phyloP scores from a whole-genome alignment of 2,888 invertebrate species.

The Bembecia ichneumoniformis region DNA sequence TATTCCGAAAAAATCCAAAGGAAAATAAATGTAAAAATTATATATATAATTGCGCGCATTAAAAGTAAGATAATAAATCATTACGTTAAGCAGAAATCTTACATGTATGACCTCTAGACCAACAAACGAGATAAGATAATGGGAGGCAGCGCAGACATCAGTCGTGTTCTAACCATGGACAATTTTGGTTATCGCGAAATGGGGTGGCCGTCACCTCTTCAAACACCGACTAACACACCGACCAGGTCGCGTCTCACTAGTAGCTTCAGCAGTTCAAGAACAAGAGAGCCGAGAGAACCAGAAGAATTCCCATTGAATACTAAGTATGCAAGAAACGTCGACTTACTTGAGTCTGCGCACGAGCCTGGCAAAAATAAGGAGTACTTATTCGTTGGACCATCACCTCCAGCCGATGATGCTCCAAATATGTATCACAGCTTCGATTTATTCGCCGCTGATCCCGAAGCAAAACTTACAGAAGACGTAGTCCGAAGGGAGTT shows the following conservation, averaged over 20 bases:
- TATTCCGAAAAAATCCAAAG: background rate
- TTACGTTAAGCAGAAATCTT: slow-evolving; percentile 39
- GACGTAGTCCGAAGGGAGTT: slow-evolving; percentile 79
- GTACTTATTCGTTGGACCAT: slow-evolving; percentile 84
- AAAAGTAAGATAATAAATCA: slow-evolving; percentile 61
- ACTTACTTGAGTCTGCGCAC: slow-evolving; percentile 75
- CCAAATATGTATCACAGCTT: slow-evolving; percentile 85
- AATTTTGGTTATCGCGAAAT: slow-evolving; percentile 76
- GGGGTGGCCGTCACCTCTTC: slow-evolving; percentile 60
- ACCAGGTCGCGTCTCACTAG: slow-evolving; percentile 39
- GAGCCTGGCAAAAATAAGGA: slow-evolving; percentile 74
- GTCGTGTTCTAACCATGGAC: slow-evolving; percentile 65
- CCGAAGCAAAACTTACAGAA: slow-evolving; percentile 78
- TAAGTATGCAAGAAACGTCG: slow-evolving; percentile 44
- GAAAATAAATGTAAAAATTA: background rate
- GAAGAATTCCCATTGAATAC: slow-evolving; percentile 74
- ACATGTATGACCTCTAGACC: slow-evolving; percentile 33
- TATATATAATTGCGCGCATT: slow-evolving; percentile 6
- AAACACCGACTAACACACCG: slow-evolving; percentile 40
- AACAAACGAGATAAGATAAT: slow-evolving; percentile 58
- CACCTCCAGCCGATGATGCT: slow-evolving; percentile 85
- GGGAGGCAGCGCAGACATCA: slow-evolving; percentile 22
- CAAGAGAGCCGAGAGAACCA: slow-evolving; percentile 28
- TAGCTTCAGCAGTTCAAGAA: slow-evolving; percentile 64
- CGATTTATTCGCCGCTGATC: slow-evolving; percentile 77